Evolutionary conservation across 2,797 vertebrate species (phyloP).

Genomic region (Sparidentex hasta): DNA sequence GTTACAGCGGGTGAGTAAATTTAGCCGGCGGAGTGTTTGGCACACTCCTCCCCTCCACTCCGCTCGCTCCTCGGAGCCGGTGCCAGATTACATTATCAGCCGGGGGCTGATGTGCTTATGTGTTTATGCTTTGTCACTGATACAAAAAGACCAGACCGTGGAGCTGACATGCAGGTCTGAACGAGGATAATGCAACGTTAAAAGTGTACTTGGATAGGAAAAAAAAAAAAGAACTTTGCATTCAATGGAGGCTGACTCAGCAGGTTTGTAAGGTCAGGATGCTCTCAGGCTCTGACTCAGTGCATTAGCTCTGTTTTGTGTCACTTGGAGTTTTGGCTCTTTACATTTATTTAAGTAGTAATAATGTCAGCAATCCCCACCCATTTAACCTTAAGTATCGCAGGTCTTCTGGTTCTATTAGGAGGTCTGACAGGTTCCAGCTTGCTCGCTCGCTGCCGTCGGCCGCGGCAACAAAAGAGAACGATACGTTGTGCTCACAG

Average conservation of each 20-base stretch:
- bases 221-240: neutral
- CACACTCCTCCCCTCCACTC: constrained; percentile 55
- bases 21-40: constrained; percentile 69
- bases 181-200: constrained; percentile 20
- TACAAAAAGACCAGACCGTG: constrained; percentile 53
- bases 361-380: too few relatives aligned
- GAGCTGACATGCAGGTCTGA: constrained; percentile 31
- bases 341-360: too few relatives aligned
- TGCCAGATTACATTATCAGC: constrained; percentile 75
- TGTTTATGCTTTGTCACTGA: constrained; percentile 68
- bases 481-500: too few relatives aligned
- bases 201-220: neutral
- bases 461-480: too few relatives aligned
- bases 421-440: too few relatives aligned
- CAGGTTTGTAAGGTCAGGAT: constrained; percentile 13
- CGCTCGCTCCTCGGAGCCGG: constrained; percentile 42
- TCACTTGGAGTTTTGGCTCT: neutral
- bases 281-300: neutral
- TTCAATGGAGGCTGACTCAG: constrained; percentile 19
- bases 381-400: too few relatives aligned
- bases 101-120: constrained; percentile 68
- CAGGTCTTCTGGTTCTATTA: too few relatives aligned
- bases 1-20: constrained; percentile 68
- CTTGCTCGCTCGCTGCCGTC: too few relatives aligned
- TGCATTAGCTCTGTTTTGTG: neutral